A percentile compares a stretch with the other conserved stretches of the same genome.
Evolutionary conservation across 2,113 vertebrate genomes (phyloP).

Genomic region (Nerophis lumbriciformis): DNA sequence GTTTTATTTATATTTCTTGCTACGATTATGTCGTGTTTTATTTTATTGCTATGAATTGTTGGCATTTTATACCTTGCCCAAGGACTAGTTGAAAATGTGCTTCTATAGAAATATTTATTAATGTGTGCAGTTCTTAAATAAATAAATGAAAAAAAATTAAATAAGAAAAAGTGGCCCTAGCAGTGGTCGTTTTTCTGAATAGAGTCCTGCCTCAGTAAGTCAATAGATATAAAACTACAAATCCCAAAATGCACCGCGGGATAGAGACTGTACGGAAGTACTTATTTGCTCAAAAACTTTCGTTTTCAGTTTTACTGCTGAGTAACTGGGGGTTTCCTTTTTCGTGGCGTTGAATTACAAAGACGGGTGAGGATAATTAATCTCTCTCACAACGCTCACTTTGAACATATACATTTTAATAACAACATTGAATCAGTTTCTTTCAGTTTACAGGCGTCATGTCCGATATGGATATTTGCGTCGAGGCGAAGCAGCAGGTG

Average conservation of each 20-base stretch:
- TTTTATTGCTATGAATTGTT: too few species aligned
- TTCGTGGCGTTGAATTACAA: conserved; percentile 15
- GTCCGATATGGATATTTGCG: conserved; percentile 56
- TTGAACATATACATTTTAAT: not conserved
- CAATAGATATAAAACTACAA: conserved; percentile 37
- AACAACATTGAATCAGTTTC: not conserved
- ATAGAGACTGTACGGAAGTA: conserved; percentile 19
- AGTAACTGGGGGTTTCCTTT: conserved; percentile 37
- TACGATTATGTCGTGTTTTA: too few species aligned
- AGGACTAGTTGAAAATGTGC: too few species aligned
- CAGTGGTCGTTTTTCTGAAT: too few species aligned
- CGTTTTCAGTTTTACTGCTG: conserved; percentile 70
- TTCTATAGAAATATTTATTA: too few species aligned
- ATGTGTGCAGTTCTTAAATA: too few species aligned
- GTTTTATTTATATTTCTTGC: too few species aligned
- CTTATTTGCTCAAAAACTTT: conserved; percentile 48
- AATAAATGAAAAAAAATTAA: too few species aligned
- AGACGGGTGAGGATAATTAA: not conserved
- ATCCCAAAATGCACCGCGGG: conserved; percentile 45
- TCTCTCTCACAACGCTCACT: not conserved
- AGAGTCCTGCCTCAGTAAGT: too few species aligned
- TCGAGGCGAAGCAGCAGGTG: conserved; percentile 71
- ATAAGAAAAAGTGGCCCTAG: too few species aligned
- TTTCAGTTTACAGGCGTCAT: conserved; percentile 39
- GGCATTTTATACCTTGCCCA: too few species aligned